Evolutionary conservation across 2,797 vertebrate genomes (phyloP).

Genomic region (Lagodon rhomboides): DNA sequence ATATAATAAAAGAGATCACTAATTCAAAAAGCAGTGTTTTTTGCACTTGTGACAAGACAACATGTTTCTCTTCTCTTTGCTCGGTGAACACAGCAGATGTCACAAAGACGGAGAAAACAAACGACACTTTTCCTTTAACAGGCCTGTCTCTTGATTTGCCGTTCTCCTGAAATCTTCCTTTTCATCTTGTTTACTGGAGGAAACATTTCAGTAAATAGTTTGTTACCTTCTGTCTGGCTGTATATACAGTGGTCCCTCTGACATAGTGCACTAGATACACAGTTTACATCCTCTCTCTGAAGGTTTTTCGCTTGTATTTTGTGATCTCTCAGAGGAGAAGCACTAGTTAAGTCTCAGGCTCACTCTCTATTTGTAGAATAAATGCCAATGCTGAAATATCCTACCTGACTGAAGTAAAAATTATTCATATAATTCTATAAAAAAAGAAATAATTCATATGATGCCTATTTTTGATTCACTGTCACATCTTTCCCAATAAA

Average conservation of each 20-base stretch:
- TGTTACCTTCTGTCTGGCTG: slow-evolving; percentile 6
- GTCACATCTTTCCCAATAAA: background rate
- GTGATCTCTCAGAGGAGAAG: background rate
- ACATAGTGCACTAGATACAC: background rate
- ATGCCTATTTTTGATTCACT: background rate
- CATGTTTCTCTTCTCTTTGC: background rate
- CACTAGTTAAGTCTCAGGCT: background rate
- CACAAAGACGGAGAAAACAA: background rate
- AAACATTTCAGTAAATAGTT: slow-evolving; percentile 33
- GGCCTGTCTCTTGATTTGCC: background rate
- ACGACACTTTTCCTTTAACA: background rate
- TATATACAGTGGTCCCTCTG: background rate
- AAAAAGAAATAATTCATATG: no score
- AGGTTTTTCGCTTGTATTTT: slow-evolving; percentile 1
- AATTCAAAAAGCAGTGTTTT: slow-evolving; percentile 6
- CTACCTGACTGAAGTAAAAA: background rate
- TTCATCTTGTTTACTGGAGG: slow-evolving; percentile 24
- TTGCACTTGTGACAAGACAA: background rate
- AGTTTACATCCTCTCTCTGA: slow-evolving; percentile 17
- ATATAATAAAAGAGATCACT: slow-evolving; percentile 39
- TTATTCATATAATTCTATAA: no score
- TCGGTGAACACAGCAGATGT: background rate
- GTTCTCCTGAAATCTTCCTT: background rate
- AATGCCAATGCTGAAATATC: no score
- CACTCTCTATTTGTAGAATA: background rate